Conservation (phyloP, 1,140 invertebrate genomes). For the Matsumurasca onukii region DNA sequence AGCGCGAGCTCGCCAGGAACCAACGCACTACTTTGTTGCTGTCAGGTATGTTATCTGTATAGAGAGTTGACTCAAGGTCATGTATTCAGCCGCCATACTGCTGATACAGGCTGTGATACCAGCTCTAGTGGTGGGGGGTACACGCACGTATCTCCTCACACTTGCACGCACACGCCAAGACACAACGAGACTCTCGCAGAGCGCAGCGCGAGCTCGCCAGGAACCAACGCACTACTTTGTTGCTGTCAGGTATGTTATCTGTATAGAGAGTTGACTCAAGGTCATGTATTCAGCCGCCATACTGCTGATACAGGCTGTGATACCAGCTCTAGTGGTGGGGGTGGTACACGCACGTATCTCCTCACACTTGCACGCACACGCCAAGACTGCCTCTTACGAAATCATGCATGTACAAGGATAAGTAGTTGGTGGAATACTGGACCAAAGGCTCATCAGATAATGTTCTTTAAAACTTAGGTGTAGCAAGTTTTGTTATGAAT, state of each 20-base stretch:
- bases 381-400: too few species aligned
- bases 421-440: too few species aligned
- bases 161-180: conserved; percentile 45
- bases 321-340: conserved; percentile 55
- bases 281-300: conserved; percentile 53
- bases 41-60: conserved; percentile 49
- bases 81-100: conserved; percentile 54
- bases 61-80: conserved; percentile 51
- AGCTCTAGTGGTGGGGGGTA: conserved; percentile 54
- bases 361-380: conserved; percentile 48
- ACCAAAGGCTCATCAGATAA: too few species aligned
- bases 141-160: conserved; percentile 55
- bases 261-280: conserved; percentile 52
- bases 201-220: conserved; percentile 50
- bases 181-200: conserved; percentile 44
- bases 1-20: conserved; percentile 51
- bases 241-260: conserved; percentile 50
- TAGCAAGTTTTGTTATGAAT: too few species aligned
- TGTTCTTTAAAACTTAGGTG: too few species aligned
- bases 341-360: conserved; percentile 56
- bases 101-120: conserved; percentile 59
- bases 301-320: conserved; percentile 57
- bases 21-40: conserved; percentile 44
- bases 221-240: conserved; percentile 53
- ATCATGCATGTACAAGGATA: too few species aligned